These are phyloP conservation scores for Drosophila grimshawi DNA, from an alignment of 1,140 invertebrate genomes.

Conservation along the genomic window DNA sequence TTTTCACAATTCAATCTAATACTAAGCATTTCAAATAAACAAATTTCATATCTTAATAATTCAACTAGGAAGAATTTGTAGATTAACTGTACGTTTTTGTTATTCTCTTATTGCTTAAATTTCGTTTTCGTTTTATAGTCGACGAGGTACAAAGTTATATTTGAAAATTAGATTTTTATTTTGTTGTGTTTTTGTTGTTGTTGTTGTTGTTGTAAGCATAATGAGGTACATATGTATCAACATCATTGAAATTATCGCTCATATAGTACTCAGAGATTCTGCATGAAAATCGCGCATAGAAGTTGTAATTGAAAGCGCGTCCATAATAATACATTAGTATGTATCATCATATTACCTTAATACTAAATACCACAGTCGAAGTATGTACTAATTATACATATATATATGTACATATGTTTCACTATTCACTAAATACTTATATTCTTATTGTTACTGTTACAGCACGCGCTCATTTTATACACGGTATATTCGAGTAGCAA, in stretches of 20 bases:
- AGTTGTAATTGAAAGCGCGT: constrained; percentile 31
- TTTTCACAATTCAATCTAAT: constrained; percentile 28
- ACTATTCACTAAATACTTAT: constrained; percentile 54
- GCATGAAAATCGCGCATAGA: constrained; percentile 31
- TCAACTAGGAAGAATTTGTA: constrained; percentile 71
- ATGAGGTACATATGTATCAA: constrained; percentile 81
- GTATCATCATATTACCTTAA: constrained; percentile 71
- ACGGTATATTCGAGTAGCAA: constrained; percentile 74
- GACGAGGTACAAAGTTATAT: constrained; percentile 80
- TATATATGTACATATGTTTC: constrained; percentile 42
- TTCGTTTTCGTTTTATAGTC: constrained; percentile 54
- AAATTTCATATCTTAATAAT: constrained; percentile 64
- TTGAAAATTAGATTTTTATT: constrained; percentile 53
- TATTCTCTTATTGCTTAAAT: constrained; percentile 26
- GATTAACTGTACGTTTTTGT: constrained; percentile 50
- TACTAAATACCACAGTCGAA: constrained; percentile 84
- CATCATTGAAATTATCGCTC: constrained; percentile 69
- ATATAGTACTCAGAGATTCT: constrained; percentile 29
- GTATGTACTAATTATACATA: constrained; percentile 71
- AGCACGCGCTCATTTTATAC: constrained; percentile 73
- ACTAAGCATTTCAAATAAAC: constrained; percentile 55
- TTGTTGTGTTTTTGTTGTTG: constrained; percentile 23
- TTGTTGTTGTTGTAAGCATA: constrained; percentile 75
- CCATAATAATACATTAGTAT: constrained; percentile 9
- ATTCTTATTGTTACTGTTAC: constrained; percentile 75